Evolutionary conservation across 2,797 vertebrate genomes (phyloP), one percentile per base, ranked within the genome.

Genomic region (Sternotherus odoratus): DNA sequence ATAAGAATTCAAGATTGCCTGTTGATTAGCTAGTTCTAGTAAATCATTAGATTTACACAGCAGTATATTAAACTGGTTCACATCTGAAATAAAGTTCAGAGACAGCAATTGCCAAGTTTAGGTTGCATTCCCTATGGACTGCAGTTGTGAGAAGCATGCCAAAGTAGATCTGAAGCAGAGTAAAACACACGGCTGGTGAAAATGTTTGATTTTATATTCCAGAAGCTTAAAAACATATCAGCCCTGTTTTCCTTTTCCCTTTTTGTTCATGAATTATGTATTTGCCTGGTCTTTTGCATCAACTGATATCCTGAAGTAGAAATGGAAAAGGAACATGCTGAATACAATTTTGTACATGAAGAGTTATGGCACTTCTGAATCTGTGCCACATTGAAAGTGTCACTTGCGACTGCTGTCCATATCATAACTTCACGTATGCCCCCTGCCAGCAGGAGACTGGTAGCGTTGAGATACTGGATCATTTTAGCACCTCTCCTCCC

Each of bases 251-350:
- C 77, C 72, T 82, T 83, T 92, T 94, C 75, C 89, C 53, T 95
- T 96, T 95, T 95, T 89, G 28, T 89, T 95, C 92, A 98, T 97
- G 96, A 98, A 98, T 97, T 98, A 97, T 97, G 92, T 75, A 97
- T 98, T 97, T 96, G 63, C 54, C 91, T 89, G 49, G 49, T 21
- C 54, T 81, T 95, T 96, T 95, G 88, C 89, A 95, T 92, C 94
- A 95, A 96, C 92, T 74, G 92, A 46, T 94, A 95, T 75, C 86
- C 60, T 94, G 87, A 97, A 97, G 77, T 94, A 87, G 80, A 96
- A 94, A 94, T 86, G 83, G 89, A 91, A 97, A 97, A 94, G 81
- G 81, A 72, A 75, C 36, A 6, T 72, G 56, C 53, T 75, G 87
- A 96, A 94, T 97, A 94, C 85, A 85, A 91, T 90, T 96, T 95